Conservation (phyloP, 1,140 invertebrate species). For the Mycetomoellerius zeteki region DNA sequence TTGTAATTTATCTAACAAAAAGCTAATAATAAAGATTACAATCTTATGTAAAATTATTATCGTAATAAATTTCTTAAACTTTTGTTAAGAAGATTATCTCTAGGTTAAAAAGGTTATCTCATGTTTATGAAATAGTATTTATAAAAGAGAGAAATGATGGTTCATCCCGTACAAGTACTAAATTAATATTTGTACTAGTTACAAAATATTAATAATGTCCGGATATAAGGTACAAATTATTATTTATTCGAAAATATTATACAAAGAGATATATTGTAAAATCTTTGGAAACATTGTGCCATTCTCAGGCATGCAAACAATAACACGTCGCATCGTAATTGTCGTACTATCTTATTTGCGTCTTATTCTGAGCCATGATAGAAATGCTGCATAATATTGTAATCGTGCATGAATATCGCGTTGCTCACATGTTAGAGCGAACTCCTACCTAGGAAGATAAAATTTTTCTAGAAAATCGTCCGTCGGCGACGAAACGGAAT, state of each 20-base stretch:
- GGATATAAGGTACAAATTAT: background rate
- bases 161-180: background rate
- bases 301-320: constrained; percentile 19
- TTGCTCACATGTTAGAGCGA: constrained; percentile 32
- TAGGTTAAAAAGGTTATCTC: background rate
- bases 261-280: background rate
- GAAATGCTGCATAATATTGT: constrained; percentile 54
- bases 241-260: background rate
- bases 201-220: background rate
- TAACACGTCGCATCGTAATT: constrained; percentile 42
- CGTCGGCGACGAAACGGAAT: background rate
- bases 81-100: background rate
- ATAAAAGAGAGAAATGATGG: background rate
- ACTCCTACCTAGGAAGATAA: background rate
- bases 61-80: background rate
- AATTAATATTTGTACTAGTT: background rate
- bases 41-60: background rate
- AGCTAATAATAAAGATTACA: background rate
- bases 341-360: constrained; percentile 51
- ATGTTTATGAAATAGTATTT: constrained; percentile 18
- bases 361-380: constrained; percentile 55
- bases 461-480: constrained; percentile 28
- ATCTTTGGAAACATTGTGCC: constrained; percentile 6
- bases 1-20: background rate
- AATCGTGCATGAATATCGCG: constrained; percentile 58